Conservation (phyloP, 2,113 vertebrate genomes). For the Pelmatolapia mariae region DNA sequence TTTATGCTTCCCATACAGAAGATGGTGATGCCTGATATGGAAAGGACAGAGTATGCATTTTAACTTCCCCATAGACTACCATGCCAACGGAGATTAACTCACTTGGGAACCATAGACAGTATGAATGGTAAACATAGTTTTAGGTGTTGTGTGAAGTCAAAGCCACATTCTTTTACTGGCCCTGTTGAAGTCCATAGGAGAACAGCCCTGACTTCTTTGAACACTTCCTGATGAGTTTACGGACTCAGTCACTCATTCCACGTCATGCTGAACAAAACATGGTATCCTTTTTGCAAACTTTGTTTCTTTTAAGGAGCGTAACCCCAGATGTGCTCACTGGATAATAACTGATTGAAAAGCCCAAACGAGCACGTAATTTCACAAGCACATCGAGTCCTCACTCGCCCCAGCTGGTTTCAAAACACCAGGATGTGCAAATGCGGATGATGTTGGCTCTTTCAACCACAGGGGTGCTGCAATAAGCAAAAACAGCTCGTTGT, state of each 20-base stretch:
- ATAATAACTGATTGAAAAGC: not conserved
- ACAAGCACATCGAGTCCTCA: not conserved
- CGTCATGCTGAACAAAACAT: not conserved
- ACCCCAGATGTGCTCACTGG: too few species aligned
- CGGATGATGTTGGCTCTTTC: not conserved
- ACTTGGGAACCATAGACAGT: not conserved
- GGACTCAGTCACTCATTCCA: not conserved
- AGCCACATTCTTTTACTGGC: not conserved
- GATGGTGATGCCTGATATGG: not conserved
- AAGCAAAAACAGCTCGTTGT: not conserved
- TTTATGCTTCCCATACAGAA: not conserved
- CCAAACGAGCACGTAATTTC: not conserved
- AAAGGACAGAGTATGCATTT: not conserved
- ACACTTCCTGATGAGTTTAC: not conserved
- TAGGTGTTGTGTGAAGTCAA: not conserved
- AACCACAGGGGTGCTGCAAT: not conserved
- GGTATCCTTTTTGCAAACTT: not conserved
- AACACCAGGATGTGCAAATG: not conserved
- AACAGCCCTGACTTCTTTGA: not conserved
- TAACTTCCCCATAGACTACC: not conserved
- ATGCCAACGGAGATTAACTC: not conserved
- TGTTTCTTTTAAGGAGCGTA: not conserved
- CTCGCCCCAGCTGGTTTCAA: not conserved
- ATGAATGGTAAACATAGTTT: not conserved
- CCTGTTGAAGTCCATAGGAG: not conserved